Conservation (phyloP, 2,888 invertebrate genomes). For the Drosophila incognita region DNA sequence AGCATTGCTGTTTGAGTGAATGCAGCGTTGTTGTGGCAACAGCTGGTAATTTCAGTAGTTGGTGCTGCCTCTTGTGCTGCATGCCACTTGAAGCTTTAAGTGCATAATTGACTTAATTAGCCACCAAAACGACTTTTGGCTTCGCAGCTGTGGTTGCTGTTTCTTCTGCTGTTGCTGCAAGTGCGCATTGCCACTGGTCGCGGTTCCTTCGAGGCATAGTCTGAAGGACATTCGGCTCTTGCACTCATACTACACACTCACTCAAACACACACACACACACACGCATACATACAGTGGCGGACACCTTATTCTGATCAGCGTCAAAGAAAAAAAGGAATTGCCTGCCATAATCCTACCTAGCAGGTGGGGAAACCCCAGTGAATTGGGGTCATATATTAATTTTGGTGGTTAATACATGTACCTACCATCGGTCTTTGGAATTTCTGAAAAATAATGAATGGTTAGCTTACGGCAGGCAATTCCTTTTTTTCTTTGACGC, state of each 20-base stretch:
- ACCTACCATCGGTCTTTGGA: no score
- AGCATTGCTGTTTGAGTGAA: constrained; percentile 77
- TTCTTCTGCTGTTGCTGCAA: constrained; percentile 22
- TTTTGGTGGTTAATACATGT: no score
- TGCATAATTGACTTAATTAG: constrained; percentile 79
- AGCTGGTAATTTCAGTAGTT: constrained; percentile 10
- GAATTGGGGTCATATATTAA: no score
- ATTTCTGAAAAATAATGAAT: no score
- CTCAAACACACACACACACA: neutral
- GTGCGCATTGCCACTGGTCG: constrained; percentile 32
- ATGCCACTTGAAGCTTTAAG: constrained; percentile 75
- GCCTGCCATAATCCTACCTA: no score
- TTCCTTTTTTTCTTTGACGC: no score
- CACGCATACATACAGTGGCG: no score
- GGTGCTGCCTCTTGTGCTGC: constrained; percentile 42
- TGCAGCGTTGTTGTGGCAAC: constrained; percentile 47
- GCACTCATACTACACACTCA: neutral
- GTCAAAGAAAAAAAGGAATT: no score
- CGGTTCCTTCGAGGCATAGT: constrained; percentile 61
- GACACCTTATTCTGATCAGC: no score
- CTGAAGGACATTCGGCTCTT: constrained; percentile 64
- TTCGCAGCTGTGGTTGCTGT: constrained; percentile 22
- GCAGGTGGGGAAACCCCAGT: no score
- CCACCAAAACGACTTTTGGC: constrained; percentile 74
- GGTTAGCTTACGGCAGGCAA: no score